phyloP scores from a whole-genome alignment of 2,113 vertebrate species.

The Gallinago media region DNA sequence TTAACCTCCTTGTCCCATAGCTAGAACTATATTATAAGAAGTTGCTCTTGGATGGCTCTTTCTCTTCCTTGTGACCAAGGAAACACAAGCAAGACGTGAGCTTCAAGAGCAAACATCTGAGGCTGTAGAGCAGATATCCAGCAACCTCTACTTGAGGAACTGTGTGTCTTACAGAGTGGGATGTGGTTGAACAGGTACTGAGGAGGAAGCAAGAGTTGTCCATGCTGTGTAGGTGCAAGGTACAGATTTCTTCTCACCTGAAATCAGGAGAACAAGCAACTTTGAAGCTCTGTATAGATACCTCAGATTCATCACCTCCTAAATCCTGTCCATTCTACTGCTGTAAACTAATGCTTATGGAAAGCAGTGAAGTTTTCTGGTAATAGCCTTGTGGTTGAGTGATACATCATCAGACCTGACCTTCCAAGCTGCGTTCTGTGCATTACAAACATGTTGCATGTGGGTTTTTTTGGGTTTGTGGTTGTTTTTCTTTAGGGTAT shows the following conservation, averaged over 20 bases:
- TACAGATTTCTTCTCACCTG: background rate
- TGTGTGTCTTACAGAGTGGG: background rate
- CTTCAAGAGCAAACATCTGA: background rate
- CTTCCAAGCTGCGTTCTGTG: background rate
- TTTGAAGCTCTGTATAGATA: background rate
- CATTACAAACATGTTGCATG: background rate
- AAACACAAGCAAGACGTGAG: background rate
- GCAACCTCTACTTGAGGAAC: background rate
- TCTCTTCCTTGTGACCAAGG: background rate
- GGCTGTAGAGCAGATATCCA: background rate
- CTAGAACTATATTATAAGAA: background rate
- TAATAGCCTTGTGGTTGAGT: background rate
- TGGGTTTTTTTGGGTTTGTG: background rate
- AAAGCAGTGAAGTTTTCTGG: background rate
- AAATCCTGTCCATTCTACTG: background rate
- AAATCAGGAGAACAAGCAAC: background rate
- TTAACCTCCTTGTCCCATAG: background rate
- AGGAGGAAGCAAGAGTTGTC: background rate
- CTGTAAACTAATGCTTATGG: background rate
- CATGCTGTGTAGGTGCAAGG: background rate
- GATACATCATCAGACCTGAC: background rate
- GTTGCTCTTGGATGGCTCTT: background rate
- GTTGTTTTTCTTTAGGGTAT: slow-evolving; percentile 36
- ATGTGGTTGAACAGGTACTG: background rate
- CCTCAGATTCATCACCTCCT: background rate